Base-by-base conservation (phyloP, 2,888 invertebrate genomes). In the Oscheius sp. region DNA sequence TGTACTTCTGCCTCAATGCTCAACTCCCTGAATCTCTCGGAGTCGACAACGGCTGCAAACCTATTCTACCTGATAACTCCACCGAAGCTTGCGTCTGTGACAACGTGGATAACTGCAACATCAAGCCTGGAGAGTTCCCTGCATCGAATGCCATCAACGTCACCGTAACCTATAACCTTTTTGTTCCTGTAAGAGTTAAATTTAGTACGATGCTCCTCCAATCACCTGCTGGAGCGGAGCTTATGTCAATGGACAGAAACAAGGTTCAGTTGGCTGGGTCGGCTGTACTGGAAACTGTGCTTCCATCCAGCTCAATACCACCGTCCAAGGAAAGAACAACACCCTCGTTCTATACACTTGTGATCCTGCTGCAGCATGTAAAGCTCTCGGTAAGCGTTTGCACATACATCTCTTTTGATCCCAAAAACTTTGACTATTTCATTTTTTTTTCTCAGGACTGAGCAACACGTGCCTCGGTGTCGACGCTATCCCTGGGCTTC, bases 221-320 rank as follows among this genome's bases (percentile, higher is more conserved):
- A 81, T 82, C 74, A 78, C 77, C 50, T 82, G 82, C 75, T 82
- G 81, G 73, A 75, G 71, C 48, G 80, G 78, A 58, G 57, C 81
- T 48, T 79, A 78, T 62, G 63, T 81, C 76, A 81, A 80, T 58
- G 80, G 80, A 60, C 10, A 57, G 11, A 53, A 77, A 29, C 35
- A 71, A 60, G 76, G 78, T 33, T 66, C 74, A 47, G 55, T 47
- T 4, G 35, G 57, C 32, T 70, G 70, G 70, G 5, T 10, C 3
- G 74, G 51, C 13, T 75, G 68, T 37, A 73, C 37, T 50, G 74
- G 74, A 37, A 60, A 74, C 51, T 74, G 74, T 60, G 74, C 70
- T 60, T 74, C 74, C 9, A 48, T 29, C 62, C n/a, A 35, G 13
- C 9, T 73, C 33, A 62, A 73, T 37, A 75, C 79, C 37, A 57